A percentile compares a stretch with the other conserved stretches of the same genome.
phyloP scores from a whole-genome alignment of 2,888 invertebrate genomes.

The Apeira syringaria region DNA sequence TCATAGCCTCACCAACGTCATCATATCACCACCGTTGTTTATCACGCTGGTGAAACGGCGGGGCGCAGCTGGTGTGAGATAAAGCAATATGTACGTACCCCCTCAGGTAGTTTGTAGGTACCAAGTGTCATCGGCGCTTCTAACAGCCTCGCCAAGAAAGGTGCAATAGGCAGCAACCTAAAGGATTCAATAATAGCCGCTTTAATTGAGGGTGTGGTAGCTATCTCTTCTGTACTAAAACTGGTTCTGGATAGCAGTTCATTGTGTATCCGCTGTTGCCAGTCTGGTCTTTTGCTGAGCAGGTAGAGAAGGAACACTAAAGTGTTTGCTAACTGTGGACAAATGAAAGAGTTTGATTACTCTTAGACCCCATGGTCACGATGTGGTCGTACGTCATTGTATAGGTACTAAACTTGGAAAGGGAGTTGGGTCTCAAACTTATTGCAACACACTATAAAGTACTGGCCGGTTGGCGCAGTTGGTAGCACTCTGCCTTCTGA shows the following conservation, averaged over 20 bases:
- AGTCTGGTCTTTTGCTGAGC: conserved; percentile 86
- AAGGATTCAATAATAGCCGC: conserved; percentile 92
- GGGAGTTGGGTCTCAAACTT: too few species aligned
- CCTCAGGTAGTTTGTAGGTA: conserved; percentile 87
- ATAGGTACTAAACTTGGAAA: too few species aligned
- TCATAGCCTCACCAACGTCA: too few species aligned
- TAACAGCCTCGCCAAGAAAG: conserved; percentile 89
- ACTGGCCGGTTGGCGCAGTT: too few species aligned
- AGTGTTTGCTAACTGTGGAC: conserved; percentile 89
- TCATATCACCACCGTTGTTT: too few species aligned
- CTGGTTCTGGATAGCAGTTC: conserved; percentile 85
- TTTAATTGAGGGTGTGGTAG: conserved; percentile 88
- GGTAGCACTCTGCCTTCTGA: too few species aligned
- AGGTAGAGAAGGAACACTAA: conserved; percentile 90
- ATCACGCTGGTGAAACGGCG: too few species aligned
- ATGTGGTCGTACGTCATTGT: too few species aligned
- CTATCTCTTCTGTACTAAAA: conserved; percentile 83
- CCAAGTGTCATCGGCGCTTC: conserved; percentile 88
- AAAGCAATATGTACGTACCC: conserved; percentile 83
- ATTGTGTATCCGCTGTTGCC: conserved; percentile 86
- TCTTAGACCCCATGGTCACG: too few species aligned
- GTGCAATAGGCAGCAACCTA: conserved; percentile 89
- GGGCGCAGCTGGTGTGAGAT: too few species aligned
- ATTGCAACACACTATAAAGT: too few species aligned
- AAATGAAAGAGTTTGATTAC: conserved; percentile 3